Conservation (phyloP, 2,888 invertebrate genomes). For the Cenopis cana region DNA sequence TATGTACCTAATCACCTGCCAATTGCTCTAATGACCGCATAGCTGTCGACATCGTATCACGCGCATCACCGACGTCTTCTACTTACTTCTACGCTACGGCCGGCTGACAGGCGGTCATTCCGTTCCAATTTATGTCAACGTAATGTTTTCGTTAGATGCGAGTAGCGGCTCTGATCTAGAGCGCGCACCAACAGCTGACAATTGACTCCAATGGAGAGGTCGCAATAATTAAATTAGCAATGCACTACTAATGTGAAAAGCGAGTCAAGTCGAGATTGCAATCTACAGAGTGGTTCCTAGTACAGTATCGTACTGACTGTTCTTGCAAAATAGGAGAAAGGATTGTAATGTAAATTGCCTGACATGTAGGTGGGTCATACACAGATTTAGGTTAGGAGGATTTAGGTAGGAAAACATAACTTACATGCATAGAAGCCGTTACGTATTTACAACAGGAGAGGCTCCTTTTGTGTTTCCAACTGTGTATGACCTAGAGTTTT, state of each 20-base stretch:
- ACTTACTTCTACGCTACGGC: constrained; percentile 43
- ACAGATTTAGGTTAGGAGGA: no score
- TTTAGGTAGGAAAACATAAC: no score
- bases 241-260: constrained; percentile 61
- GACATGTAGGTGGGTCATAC: no score
- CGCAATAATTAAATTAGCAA: constrained; percentile 74
- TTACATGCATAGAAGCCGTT: no score
- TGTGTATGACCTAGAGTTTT: no score
- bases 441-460: no score
- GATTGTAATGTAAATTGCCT: background rate
- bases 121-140: constrained; percentile 31
- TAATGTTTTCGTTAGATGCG: constrained; percentile 51
- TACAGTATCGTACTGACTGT: background rate
- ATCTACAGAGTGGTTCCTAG: constrained; percentile 36
- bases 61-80: constrained; percentile 44
- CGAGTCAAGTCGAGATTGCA: constrained; percentile 51
- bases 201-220: constrained; percentile 79
- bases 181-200: constrained; percentile 50
- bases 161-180: constrained; percentile 32
- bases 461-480: no score
- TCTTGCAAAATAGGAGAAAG: constrained; percentile 6
- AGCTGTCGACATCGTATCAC: constrained; percentile 57
- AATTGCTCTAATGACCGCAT: constrained; percentile 61
- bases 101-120: constrained; percentile 50
- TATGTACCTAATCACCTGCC: constrained; percentile 61